phyloP scores from a whole-genome alignment of 1,140 invertebrate genomes.

The Drosophila dunni region DNA sequence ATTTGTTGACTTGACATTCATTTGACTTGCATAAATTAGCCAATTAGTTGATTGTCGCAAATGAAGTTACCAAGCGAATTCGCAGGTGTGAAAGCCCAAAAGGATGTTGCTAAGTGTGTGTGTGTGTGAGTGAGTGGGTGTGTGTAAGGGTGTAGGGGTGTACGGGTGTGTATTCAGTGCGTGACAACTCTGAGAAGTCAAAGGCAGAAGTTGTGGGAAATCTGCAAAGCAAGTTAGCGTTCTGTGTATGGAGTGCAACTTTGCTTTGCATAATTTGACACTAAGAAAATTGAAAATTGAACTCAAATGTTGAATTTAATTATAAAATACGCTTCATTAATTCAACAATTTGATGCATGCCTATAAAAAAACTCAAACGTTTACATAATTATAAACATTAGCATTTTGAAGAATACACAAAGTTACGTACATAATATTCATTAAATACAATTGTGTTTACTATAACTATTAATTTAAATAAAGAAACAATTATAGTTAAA shows the following conservation, averaged over 20 bases:
- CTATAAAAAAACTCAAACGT: too few species aligned
- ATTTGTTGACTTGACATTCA: constrained; percentile 79
- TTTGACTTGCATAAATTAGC: constrained; percentile 80
- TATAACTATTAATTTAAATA: too few species aligned
- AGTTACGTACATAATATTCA: too few species aligned
- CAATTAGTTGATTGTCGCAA: constrained; percentile 72
- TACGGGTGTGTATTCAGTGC: not conserved
- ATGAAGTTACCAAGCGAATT: constrained; percentile 59
- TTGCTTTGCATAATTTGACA: constrained; percentile 21
- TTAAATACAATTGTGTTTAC: too few species aligned
- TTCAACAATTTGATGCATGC: not conserved
- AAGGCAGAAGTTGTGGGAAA: constrained; percentile 18
- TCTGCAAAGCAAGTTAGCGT: constrained; percentile 10
- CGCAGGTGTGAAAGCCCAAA: constrained; percentile 30
- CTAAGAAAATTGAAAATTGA: not conserved
- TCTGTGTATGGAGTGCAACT: not conserved
- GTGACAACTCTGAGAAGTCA: not conserved
- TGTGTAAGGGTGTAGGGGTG: constrained; percentile 8
- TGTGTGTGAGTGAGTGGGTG: constrained; percentile 12
- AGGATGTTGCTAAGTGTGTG: not conserved
- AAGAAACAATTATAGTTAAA: too few species aligned
- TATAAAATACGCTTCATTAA: not conserved
- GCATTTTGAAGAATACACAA: too few species aligned
- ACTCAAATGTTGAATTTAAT: not conserved
- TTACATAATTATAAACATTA: too few species aligned